phyloP scores from a whole-genome alignment of 2,797 vertebrate species.

The Gymnocypris eckloni region DNA sequence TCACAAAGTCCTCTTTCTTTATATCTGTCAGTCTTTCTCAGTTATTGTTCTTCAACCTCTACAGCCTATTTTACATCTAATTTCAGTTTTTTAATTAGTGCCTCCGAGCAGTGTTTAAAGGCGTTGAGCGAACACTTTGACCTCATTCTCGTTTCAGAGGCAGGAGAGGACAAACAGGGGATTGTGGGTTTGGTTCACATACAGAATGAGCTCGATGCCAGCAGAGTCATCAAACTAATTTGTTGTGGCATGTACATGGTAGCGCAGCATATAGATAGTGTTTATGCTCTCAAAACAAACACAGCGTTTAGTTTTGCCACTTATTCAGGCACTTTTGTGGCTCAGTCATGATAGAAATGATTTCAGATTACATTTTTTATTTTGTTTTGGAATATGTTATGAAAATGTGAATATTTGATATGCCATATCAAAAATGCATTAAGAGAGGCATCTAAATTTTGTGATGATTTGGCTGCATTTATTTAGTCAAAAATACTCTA shows the following conservation, averaged over 20 bases:
- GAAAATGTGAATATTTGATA: not conserved
- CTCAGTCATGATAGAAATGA: not conserved
- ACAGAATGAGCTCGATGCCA: conserved; percentile 20
- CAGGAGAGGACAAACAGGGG: conserved; percentile 32
- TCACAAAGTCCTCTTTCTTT: not conserved
- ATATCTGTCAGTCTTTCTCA: not conserved
- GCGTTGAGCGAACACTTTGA: conserved; percentile 72
- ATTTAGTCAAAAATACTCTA: not conserved
- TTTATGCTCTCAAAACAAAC: not conserved
- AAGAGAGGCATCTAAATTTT: no score
- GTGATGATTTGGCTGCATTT: not conserved
- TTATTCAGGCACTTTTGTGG: not conserved
- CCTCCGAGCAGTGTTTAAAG: conserved; percentile 26
- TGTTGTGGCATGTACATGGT: not conserved
- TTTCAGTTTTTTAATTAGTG: conserved; percentile 15
- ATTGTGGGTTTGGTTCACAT: conserved; percentile 25
- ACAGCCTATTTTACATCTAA: conserved; percentile 13
- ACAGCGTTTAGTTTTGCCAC: not conserved
- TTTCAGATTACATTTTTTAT: not conserved
- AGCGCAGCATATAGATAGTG: not conserved
- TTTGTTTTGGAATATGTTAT: not conserved
- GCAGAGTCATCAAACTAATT: conserved; percentile 8
- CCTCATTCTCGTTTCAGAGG: conserved; percentile 71
- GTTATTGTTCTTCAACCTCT: not conserved
- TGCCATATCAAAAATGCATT: not conserved